Base-by-base conservation (phyloP, 2,888 invertebrate species). In the Liposcelis brunnea region DNA sequence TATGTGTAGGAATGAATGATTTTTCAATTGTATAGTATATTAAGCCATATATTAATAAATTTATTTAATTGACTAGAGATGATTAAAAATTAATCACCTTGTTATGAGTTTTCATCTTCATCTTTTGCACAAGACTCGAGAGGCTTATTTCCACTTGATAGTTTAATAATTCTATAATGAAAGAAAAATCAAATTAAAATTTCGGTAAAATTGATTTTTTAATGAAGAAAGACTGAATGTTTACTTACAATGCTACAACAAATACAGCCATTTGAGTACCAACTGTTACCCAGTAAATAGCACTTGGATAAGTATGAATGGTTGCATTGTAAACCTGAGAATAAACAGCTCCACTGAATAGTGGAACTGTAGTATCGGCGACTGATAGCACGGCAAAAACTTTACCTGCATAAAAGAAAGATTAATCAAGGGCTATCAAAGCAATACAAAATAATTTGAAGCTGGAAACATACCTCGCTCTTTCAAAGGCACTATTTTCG, bases 341-440 rank as follows among this genome's bases (percentile, higher is more conserved):
- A 58, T 84, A 85, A 34, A 80, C 63, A 2, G 77, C 67, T 0
- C 81, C 77, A 3, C 82, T 82, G 47, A 84, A 67, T 55, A 85
- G 67, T 0, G 80, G 82, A 33, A 82, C 77, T 0, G 82, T 80
- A 56, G 82, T 84, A 56, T 85, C 84, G 59, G 81, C 83, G 1
- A 83, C 82, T 0, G 83, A 75, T 6, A 86, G 64, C 49, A 85
- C 67, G 0, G 84, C 78, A 57, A 81, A 83, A 1, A 80, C 75
- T 58, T 81, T 82, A 26, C 80, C 79, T 79, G 59, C n/a, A n/a
- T n/a, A 8, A 62, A 62, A 45, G 33, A 33, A 48, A 32, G 5
- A 6, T 40, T 10, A 15, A 36, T 6, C 26, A 7, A 1, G 31
- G 7, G 26, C 11, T 19, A 21, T 42, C 38, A 49, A 44, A 50